Conservation (phyloP, 1,140 invertebrate species). For the Panagrolaimus sp. region DNA sequence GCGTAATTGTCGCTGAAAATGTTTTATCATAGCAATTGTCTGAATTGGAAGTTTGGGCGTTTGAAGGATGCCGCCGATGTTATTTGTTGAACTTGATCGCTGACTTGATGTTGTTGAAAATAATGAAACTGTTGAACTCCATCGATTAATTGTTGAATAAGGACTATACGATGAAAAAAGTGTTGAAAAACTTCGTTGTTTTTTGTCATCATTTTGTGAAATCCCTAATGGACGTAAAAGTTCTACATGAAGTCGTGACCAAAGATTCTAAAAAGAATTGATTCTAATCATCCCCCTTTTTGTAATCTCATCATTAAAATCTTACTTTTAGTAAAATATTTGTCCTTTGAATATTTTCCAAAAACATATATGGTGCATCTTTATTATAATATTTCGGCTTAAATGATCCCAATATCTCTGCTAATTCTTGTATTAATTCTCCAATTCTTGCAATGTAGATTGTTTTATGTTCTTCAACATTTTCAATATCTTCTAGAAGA, state of each 20-base stretch:
- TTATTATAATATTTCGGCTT: background rate
- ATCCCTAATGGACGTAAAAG: background rate
- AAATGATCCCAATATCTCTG: background rate
- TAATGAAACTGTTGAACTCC: constrained; percentile 8
- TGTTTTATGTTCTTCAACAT: background rate
- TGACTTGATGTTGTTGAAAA: constrained; percentile 11
- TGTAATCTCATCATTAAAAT: background rate
- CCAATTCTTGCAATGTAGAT: background rate
- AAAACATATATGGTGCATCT: constrained; percentile 6
- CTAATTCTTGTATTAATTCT: background rate
- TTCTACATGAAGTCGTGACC: background rate
- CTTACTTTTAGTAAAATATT: background rate
- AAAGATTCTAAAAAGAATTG: constrained; percentile 8
- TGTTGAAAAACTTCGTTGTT: no score
- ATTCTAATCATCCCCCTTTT: background rate
- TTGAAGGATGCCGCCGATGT: no score
- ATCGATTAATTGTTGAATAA: constrained; percentile 9
- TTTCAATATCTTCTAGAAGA: background rate
- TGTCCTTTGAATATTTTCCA: constrained; percentile 13
- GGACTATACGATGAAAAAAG: background rate
- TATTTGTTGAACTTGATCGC: background rate
- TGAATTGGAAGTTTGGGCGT: background rate
- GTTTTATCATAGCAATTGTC: constrained; percentile 8
- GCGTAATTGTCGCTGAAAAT: constrained; percentile 9
- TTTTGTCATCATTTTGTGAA: no score